phyloP scores from a whole-genome alignment of 1,140 invertebrate genomes.

The Drosophila hydei region DNA sequence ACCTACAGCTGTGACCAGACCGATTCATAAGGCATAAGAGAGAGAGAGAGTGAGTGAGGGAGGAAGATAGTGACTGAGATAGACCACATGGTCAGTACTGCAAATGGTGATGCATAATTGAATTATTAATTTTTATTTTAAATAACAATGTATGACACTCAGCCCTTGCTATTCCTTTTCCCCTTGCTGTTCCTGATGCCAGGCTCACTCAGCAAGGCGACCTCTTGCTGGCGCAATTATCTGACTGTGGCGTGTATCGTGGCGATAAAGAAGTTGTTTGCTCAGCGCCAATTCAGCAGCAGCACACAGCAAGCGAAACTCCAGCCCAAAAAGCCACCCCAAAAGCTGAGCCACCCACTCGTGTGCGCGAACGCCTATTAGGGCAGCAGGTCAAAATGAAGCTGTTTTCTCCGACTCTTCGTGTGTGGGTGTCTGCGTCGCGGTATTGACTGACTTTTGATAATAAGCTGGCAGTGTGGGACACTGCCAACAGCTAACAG shows the following conservation, averaged over 20 bases:
- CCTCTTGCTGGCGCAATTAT: constrained; percentile 37
- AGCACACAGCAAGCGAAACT: constrained; percentile 32
- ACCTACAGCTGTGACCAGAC: constrained; percentile 64
- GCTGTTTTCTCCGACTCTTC: constrained; percentile 46
- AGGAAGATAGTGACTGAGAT: neutral
- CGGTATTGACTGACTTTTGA: constrained; percentile 74
- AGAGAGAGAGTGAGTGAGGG: neutral
- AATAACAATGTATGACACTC: constrained; percentile 54
- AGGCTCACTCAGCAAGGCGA: neutral
- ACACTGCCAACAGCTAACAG: constrained; percentile 31
- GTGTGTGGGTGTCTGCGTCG: constrained; percentile 39
- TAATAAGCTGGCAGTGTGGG: constrained; percentile 43
- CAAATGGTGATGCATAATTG: constrained; percentile 73
- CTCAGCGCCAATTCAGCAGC: constrained; percentile 73
- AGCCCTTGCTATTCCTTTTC: too few species aligned
- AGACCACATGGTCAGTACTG: constrained; percentile 17
- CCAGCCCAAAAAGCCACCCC: constrained; percentile 20
- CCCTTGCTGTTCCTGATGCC: neutral
- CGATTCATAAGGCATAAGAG: too few species aligned
- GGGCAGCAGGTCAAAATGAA: constrained; percentile 78
- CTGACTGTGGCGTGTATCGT: constrained; percentile 71
- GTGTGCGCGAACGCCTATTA: constrained; percentile 38
- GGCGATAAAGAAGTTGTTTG: constrained; percentile 83
- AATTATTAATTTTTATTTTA: constrained; percentile 81
- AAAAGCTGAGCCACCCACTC: constrained; percentile 34